phyloP scores from a whole-genome alignment of 2,888 invertebrate genomes.

The Glaucopsyche alexis region DNA sequence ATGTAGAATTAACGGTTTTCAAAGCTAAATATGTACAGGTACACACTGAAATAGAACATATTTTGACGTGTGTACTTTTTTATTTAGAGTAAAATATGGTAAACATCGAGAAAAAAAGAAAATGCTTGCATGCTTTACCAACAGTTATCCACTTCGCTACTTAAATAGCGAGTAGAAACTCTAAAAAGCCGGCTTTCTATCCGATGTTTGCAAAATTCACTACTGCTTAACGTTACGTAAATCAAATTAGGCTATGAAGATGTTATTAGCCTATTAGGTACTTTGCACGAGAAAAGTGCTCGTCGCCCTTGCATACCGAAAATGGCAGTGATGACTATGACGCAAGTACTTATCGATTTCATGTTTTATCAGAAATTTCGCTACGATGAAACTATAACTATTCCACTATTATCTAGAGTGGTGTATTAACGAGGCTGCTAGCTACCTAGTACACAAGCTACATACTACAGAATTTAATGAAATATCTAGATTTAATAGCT shows the following conservation, averaged over 20 bases:
- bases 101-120: not conserved
- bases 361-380: slow-evolving; percentile 45
- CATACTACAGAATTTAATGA: not conserved
- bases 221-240: not conserved
- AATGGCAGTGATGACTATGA: slow-evolving; percentile 45
- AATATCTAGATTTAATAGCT: not conserved
- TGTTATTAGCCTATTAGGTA: not conserved
- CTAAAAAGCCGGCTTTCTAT: not conserved
- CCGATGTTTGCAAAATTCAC: not conserved
- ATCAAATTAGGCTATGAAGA: not conserved
- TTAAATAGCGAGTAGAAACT: not conserved
- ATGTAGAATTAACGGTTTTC: slow-evolving; percentile 49
- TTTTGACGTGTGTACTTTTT: not conserved
- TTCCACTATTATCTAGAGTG: slow-evolving; percentile 11
- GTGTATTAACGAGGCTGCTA: slow-evolving; percentile 10
- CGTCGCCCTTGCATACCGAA: not conserved
- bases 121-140: not conserved
- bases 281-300: not conserved
- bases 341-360: slow-evolving; percentile 72
- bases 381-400: slow-evolving; percentile 33
- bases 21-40: slow-evolving; percentile 19
- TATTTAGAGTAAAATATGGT: not conserved
- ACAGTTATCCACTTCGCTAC: not conserved
- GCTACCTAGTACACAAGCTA: not conserved
- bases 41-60: slow-evolving; percentile 13